Evolutionary conservation across 2,113 vertebrate genomes (phyloP).

Genomic region (Pundamilia nyererei): DNA sequence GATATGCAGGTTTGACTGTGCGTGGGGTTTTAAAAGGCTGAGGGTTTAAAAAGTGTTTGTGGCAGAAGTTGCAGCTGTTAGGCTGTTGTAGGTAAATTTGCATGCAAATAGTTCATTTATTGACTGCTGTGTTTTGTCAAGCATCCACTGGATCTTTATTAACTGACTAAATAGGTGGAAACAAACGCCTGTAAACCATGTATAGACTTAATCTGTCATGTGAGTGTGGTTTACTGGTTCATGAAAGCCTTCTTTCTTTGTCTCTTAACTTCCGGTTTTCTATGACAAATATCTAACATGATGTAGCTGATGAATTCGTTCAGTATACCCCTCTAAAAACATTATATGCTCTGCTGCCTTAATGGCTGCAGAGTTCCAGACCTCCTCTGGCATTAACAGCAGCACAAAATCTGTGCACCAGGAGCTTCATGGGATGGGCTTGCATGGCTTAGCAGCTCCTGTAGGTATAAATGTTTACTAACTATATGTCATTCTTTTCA

Average conservation of each 20-base stretch:
- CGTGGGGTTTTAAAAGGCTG: neutral
- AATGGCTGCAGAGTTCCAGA: neutral
- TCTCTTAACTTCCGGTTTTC: neutral
- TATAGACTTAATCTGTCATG: neutral
- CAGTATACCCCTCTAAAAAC: neutral
- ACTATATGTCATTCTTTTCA: neutral
- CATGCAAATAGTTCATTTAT: neutral
- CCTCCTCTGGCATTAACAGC: neutral
- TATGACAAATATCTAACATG: fast-evolving
- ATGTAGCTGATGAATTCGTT: neutral
- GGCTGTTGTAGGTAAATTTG: neutral
- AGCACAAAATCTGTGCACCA: neutral
- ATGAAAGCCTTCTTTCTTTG: neutral
- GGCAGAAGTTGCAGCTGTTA: neutral
- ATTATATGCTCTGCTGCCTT: neutral
- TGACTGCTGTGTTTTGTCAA: neutral
- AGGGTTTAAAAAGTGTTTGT: neutral
- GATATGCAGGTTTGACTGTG: neutral
- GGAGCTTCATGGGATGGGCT: neutral
- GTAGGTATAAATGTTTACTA: neutral
- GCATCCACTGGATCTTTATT: neutral
- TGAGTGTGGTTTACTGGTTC: neutral
- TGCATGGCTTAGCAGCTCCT: neutral
- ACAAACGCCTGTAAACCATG: neutral
- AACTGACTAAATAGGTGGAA: neutral